Evolutionary conservation across 2,888 invertebrate genomes (phyloP), one percentile per base, ranked within the genome.

Genomic region (Eupithecia exiguata): DNA sequence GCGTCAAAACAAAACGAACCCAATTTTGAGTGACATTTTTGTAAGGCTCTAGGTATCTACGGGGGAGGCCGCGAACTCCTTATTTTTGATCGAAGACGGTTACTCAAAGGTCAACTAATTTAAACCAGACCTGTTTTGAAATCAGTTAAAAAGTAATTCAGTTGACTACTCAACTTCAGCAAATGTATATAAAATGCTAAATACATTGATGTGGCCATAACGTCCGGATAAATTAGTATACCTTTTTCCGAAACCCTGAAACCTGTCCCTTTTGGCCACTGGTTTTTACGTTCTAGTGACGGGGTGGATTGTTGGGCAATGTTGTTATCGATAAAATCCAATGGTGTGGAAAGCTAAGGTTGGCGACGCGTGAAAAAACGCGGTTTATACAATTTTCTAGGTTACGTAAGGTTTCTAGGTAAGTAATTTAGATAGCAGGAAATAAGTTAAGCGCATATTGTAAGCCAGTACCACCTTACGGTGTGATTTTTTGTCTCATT

Each of bases 171-270:
- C 12, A 12, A 58, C 58, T 25, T 58, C 53, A 4, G 53, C 10
- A 6, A 62, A 62, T 62, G 62, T 18, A 62, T 35, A 35, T 18
- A 35, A 62, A 62, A 30, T 62, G 62, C 18, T 62, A 62, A 62
- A 16, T 35, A 18, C 62, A 68, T 68, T 62, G 35, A 62, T 49
- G 68, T 65, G 16, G 61, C 53, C 53, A 21, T 10, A 35, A 62
- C 35, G 62, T 35, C 58, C 58, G 25, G 74, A 74, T 77, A 88
- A 87, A 89, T 87, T 89, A 84, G 30, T 62, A 85, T 88, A 84
- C 86, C 84, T 88, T 86, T 46, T 58, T 84, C 89, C 86, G 84
- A 81, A 86, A 85, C 84, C 83, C 84, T 80, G 62, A 83, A 83
- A 82, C 84, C 83, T 82, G 84, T 84, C 87, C 87, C 87, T 85